Conservation (phyloP, 2,888 invertebrate genomes). For the Microchrysa polita region DNA sequence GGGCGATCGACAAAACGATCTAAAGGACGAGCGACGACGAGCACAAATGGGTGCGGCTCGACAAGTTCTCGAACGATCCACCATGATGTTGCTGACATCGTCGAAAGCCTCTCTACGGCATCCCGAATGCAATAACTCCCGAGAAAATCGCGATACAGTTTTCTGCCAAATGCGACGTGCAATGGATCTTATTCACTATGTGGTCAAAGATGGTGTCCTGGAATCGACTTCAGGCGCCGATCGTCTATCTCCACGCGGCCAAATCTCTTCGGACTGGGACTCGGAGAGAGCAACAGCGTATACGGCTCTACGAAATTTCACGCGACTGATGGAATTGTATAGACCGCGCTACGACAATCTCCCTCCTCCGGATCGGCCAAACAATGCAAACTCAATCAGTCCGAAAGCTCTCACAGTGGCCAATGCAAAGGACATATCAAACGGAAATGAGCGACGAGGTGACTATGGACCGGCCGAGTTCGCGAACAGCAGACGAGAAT, state of each 20-base stretch:
- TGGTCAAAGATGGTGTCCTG: slow-evolving; percentile 94
- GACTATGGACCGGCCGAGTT: slow-evolving; percentile 47
- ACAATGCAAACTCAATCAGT: slow-evolving; percentile 46
- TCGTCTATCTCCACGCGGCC: slow-evolving; percentile 52
- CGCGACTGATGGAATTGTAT: slow-evolving; percentile 81
- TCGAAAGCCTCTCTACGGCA: slow-evolving; percentile 96
- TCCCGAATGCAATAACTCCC: slow-evolving; percentile 90
- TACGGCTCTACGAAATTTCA: slow-evolving; percentile 80
- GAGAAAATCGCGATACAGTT: slow-evolving; percentile 96
- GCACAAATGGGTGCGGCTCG: slow-evolving; percentile 97
- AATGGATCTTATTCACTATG: slow-evolving; percentile 96
- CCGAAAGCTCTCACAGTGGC: slow-evolving; percentile 46
- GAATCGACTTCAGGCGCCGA: slow-evolving; percentile 66
- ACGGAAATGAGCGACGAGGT: slow-evolving; percentile 45
- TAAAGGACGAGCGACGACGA: slow-evolving; percentile 91
- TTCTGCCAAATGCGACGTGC: slow-evolving; percentile 98
- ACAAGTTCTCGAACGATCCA: slow-evolving; percentile 93
- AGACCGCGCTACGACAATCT: slow-evolving; percentile 53
- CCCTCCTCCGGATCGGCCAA: slow-evolving; percentile 46
- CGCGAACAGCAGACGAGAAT: slow-evolving; percentile 51
- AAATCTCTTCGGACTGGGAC: slow-evolving; percentile 71
- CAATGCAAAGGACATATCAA: slow-evolving; percentile 52
- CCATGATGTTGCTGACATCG: slow-evolving; percentile 95
- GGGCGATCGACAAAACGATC: slow-evolving; percentile 80
- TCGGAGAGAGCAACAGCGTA: slow-evolving; percentile 75